These are phyloP conservation scores for Euphydryas editha DNA, from an alignment of 2,888 invertebrate genomes.

Conservation along the genomic window DNA sequence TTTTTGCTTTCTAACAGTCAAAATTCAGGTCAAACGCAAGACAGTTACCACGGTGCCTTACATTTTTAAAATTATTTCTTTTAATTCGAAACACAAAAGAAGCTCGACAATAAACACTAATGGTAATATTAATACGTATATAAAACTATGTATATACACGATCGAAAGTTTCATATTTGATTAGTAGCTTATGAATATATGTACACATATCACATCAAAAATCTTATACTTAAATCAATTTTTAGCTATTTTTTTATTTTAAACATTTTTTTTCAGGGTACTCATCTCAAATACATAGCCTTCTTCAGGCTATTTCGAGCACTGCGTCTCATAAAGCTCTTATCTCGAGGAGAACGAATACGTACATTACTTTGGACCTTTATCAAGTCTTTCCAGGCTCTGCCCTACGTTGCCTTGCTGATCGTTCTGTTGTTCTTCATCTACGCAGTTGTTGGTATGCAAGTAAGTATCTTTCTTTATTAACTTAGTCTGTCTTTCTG, in stretches of 20 bases:
- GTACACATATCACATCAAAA: no score
- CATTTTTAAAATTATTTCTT: no score
- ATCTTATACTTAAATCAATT: no score
- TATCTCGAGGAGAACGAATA: constrained; percentile 98
- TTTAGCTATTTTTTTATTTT: background rate
- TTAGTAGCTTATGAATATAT: no score
- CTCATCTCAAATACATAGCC: constrained; percentile 89
- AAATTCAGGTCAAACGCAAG: no score
- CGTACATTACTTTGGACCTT: constrained; percentile 99
- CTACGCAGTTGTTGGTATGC: constrained; percentile 99
- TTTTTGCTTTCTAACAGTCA: no score
- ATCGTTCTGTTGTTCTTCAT: constrained; percentile 99
- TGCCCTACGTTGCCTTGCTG: constrained; percentile 98
- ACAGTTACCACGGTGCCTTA: no score
- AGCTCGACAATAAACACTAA: no score
- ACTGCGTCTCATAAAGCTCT: constrained; percentile 97
- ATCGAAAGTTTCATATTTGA: no score
- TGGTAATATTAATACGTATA: no score
- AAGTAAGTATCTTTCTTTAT: constrained; percentile 84
- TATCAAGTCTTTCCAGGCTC: constrained; percentile 99
- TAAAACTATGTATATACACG: no score
- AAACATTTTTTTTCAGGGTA: constrained; percentile 11
- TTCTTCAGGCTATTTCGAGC: constrained; percentile 96
- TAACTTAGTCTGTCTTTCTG: background rate
- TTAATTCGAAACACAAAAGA: no score